Base-by-base conservation (phyloP, 2,797 vertebrate genomes). In the Eospalax fontanierii region DNA sequence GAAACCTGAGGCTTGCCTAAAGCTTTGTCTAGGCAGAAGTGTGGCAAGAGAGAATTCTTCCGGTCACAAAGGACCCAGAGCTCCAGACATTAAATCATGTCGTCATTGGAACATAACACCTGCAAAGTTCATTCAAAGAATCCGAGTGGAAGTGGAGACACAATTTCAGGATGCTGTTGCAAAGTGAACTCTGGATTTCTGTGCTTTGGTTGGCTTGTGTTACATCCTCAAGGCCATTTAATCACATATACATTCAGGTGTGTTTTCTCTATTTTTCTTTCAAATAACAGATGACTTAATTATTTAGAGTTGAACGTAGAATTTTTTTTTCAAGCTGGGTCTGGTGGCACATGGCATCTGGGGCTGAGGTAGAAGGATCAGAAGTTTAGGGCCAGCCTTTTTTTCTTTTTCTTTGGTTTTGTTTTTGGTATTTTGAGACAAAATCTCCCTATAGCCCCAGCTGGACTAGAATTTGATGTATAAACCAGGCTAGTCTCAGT, bases 121-220 rank as follows among this genome's bases (percentile, higher is more conserved):
- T 96, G 93, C 59, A 46, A 94, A 96, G 73, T 63, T 93, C 81
- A 10, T 95, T 93, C 80, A 79, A 33, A 87, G 59, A 61, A 16
- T 7, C 33, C 1, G 43, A 59, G 76, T 95, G 96, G 95, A 96
- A 96, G 71, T 93, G 46, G 68, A 96, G 86, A 90, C 89, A 93
- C 93, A 96, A 96, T 96, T 76, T 97, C 91, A 93, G 96, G 96
- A 97, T 93, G 91, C 90, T 81, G 57, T 81, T 94, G 91, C 78
- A 78, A 81, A 59, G 81, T 76, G 89, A 95, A 81, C 94, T 95
- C 78, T 95, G 95, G 57, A 24, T 95, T 92, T 94, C 84, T 93
- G 61, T 94, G 94, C 95, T 97, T 95, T 85, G 65, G 54, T 95
- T 95, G 94, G 91, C 95, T 88, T 54, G 16, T 7, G 74, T 85